A percentile compares a stretch with the other conserved stretches of the same genome.
Evolutionary conservation across 2,888 invertebrate species (phyloP).

Genomic region (Scaptomyza reducta): DNA sequence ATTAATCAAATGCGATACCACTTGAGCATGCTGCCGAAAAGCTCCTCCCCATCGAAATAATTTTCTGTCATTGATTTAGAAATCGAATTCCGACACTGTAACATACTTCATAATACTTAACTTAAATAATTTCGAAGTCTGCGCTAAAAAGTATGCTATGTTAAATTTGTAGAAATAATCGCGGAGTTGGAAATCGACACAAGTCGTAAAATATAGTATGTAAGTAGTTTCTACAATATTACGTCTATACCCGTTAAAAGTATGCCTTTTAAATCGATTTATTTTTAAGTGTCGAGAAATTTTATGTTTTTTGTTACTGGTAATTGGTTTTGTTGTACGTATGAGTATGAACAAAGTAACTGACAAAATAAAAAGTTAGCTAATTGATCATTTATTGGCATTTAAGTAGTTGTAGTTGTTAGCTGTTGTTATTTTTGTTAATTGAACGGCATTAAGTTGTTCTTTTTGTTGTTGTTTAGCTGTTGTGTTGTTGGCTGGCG

Average conservation of each 20-base stretch:
- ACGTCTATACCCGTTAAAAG: constrained; percentile 45
- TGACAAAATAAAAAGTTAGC: constrained; percentile 45
- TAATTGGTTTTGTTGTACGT: constrained; percentile 15
- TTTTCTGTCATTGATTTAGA: constrained; percentile 22
- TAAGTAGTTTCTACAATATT: constrained; percentile 40
- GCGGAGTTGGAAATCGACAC: constrained; percentile 30
- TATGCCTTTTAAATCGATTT: constrained; percentile 31
- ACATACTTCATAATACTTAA: constrained; percentile 1
- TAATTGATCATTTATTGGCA: constrained; percentile 42
- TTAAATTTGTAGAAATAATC: constrained; percentile 22
- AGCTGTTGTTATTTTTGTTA: constrained; percentile 35
- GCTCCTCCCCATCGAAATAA: constrained; percentile 49
- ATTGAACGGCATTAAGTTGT: constrained; percentile 57
- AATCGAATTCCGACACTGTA: constrained; percentile 18
- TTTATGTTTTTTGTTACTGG: constrained; percentile 5
- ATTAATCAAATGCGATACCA: constrained; percentile 52
- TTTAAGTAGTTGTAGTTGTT: constrained; percentile 30
- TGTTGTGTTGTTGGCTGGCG: constrained; percentile 52
- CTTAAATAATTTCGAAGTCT: constrained; percentile 6
- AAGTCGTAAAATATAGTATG: constrained; percentile 24
- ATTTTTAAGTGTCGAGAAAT: constrained; percentile 4
- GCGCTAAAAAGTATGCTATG: constrained; percentile 19
- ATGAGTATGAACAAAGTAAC: constrained; percentile 14
- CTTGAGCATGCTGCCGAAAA: constrained; percentile 54
- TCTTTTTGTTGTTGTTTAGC: constrained; percentile 39